Conservation (phyloP, 2,113 vertebrate species). For the Oplegnathus fasciatus region DNA sequence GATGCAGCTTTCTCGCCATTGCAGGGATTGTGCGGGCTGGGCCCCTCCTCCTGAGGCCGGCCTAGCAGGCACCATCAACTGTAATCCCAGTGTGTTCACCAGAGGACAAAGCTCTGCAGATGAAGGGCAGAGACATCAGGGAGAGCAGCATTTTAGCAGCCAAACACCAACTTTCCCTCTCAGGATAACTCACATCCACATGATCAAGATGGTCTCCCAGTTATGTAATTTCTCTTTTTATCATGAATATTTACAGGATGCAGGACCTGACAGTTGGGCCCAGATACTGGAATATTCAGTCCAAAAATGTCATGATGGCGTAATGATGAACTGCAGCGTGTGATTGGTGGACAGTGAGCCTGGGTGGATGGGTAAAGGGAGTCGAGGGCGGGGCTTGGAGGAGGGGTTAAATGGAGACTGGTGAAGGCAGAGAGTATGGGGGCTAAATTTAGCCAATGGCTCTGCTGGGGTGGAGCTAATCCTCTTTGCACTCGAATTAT, state of each 20-base stretch:
- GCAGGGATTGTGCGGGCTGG: conserved; percentile 22
- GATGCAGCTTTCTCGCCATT: background rate
- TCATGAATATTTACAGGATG: conserved; percentile 7
- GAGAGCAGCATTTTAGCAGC: background rate
- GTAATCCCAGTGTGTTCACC: conserved; percentile 64
- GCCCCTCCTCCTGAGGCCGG: conserved; percentile 43
- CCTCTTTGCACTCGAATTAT: conserved; percentile 93
- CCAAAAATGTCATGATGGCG: conserved; percentile 33
- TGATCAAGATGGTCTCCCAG: background rate
- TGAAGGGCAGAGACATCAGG: conserved; percentile 45
- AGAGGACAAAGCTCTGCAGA: conserved; percentile 56
- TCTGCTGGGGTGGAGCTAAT: conserved; percentile 91
- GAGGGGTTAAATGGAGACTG: conserved; percentile 71
- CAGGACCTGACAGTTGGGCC: background rate
- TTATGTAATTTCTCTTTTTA: conserved; percentile 3
- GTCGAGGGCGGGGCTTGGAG: conserved; percentile 51
- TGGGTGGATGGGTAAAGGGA: conserved; percentile 39
- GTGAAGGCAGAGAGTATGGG: conserved; percentile 76
- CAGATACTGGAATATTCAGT: conserved; percentile 54
- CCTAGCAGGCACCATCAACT: conserved; percentile 33
- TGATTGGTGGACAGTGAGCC: conserved; percentile 53
- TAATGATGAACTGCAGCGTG: conserved; percentile 7
- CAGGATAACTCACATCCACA: background rate
- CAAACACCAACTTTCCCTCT: conserved; percentile 12
- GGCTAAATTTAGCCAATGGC: conserved; percentile 92